phyloP scores from a whole-genome alignment of 2,888 invertebrate genomes.

The Diloba caeruleocephala region DNA sequence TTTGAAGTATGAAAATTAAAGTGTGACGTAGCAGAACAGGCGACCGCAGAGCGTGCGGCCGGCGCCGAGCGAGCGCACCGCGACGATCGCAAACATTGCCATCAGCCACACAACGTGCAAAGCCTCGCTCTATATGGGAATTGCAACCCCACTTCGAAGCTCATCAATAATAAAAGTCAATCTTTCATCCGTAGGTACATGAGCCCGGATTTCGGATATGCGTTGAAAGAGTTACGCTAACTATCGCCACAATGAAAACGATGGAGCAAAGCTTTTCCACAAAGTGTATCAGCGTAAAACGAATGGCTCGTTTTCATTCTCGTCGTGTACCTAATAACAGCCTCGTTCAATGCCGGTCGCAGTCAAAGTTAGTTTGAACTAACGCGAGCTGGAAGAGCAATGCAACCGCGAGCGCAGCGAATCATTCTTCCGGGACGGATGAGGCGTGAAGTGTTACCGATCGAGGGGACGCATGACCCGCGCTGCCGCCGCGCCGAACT shows the following conservation, averaged over 20 bases:
- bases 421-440: conserved; percentile 40
- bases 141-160: background rate
- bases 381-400: background rate
- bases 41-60: background rate
- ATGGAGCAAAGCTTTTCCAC: background rate
- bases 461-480: conserved; percentile 31
- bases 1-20: conserved; percentile 59
- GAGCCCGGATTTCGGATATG: background rate
- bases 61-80: background rate
- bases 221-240: background rate
- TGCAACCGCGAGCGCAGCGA: conserved; percentile 22
- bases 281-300: conserved; percentile 2
- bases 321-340: background rate
- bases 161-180: background rate
- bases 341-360: background rate
- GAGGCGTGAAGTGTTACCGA: conserved; percentile 52
- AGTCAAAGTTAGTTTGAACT: background rate
- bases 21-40: conserved; percentile 50
- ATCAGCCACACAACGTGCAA: conserved; percentile 2
- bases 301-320: conserved; percentile 1
- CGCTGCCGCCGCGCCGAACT: background rate
- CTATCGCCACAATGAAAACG: background rate
- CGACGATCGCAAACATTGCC: background rate
- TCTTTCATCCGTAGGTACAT: background rate
- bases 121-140: background rate